phyloP scores from a whole-genome alignment of 2,113 vertebrate species.

The Solea solea region DNA sequence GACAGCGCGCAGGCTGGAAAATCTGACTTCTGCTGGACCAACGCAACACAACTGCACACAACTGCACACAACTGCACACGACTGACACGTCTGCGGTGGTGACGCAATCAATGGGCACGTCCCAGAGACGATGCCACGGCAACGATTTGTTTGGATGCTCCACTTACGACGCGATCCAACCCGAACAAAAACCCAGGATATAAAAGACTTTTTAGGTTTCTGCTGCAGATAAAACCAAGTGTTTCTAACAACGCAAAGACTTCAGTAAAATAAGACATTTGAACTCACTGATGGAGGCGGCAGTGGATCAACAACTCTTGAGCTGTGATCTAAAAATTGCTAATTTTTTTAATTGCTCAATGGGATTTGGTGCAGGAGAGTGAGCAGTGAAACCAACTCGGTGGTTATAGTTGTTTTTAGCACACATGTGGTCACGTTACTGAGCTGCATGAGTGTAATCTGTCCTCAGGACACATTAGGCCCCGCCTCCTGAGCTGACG shows the following conservation, averaged over 20 bases:
- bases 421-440: too few species aligned
- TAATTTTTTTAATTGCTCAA: too few species aligned
- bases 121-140: constrained; percentile 50
- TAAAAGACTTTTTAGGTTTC: constrained; percentile 11
- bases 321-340: too few species aligned
- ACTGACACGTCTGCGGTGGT: constrained; percentile 46
- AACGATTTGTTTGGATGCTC: constrained; percentile 43
- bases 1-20: constrained; percentile 76
- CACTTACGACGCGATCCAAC: constrained; percentile 12
- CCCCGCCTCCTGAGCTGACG: too few species aligned
- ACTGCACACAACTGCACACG: constrained; percentile 5
- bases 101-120: constrained; percentile 34
- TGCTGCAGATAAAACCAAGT: background rate
- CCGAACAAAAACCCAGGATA: background rate
- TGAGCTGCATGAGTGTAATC: too few species aligned
- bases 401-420: too few species aligned
- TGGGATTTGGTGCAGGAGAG: too few species aligned
- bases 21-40: constrained; percentile 68
- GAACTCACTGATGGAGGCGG: too few species aligned
- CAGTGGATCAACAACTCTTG: too few species aligned
- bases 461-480: too few species aligned
- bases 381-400: too few species aligned
- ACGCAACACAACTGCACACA: background rate
- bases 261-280: too few species aligned
- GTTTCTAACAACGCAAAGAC: background rate